phyloP scores from a whole-genome alignment of 1,140 invertebrate genomes.

The Agrilus planipennis region DNA sequence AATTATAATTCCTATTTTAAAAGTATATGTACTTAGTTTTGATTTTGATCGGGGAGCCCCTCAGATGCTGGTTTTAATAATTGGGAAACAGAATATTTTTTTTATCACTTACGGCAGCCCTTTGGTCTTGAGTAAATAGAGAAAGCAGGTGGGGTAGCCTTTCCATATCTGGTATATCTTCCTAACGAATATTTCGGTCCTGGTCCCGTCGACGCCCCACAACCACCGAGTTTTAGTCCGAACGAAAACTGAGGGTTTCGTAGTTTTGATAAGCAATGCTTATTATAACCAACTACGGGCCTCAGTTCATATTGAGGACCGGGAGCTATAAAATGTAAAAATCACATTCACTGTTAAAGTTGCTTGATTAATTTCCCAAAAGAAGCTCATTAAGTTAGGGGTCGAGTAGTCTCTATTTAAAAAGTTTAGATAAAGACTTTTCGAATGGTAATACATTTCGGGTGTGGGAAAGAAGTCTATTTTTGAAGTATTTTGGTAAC shows the following conservation, averaged over 20 bases:
- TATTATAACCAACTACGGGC: slow-evolving; percentile 40
- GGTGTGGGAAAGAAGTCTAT: no score
- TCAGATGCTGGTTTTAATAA: background rate
- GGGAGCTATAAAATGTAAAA: slow-evolving; percentile 35
- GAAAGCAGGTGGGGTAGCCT: slow-evolving; percentile 36
- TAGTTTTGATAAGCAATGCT: slow-evolving; percentile 43
- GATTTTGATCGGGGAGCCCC: no score
- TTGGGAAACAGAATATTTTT: background rate
- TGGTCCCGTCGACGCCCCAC: slow-evolving; percentile 29
- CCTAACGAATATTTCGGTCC: slow-evolving; percentile 40
- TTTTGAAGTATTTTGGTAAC: no score
- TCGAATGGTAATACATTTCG: no score
- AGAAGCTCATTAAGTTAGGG: no score
- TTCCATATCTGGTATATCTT: slow-evolving; percentile 33
- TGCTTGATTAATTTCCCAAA: no score
- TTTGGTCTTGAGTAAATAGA: slow-evolving; percentile 22
- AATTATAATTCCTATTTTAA: background rate
- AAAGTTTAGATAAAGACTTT: no score
- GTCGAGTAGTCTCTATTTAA: no score
- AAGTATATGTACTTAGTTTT: no score
- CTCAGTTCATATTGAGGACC: slow-evolving; percentile 49
- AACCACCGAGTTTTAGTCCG: slow-evolving; percentile 26
- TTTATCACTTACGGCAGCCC: slow-evolving; percentile 13
- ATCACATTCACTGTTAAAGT: no score
- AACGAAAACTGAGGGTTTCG: slow-evolving; percentile 48